Percentiles rank a stretch among this genome's conserved stretches.
Evolutionary conservation across 2,797 vertebrate genomes (phyloP).

Genomic region (Neosilurus hyrtlii): DNA sequence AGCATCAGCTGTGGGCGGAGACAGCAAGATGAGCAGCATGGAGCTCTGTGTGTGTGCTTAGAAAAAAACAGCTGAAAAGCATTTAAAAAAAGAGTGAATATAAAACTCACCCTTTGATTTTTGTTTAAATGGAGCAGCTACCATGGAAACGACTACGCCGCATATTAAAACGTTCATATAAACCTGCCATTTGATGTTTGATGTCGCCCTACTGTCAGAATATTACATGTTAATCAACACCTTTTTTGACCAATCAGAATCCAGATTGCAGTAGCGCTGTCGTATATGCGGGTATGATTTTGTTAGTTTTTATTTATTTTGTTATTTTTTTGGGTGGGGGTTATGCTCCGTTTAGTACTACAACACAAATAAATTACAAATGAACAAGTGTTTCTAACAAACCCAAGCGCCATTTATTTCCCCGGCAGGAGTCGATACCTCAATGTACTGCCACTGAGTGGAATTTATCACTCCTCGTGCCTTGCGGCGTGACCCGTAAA

Average conservation of each 20-base stretch:
- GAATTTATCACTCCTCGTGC: constrained; percentile 76
- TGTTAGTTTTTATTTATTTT: not conserved
- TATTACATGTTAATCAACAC: not conserved
- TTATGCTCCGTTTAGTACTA: not conserved
- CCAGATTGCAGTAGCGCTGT: not conserved
- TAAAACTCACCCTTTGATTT: no score
- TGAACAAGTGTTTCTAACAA: not conserved
- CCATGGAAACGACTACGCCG: not conserved
- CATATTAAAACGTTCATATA: not conserved
- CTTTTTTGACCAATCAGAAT: not conserved
- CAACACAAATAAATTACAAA: not conserved
- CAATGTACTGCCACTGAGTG: constrained; percentile 74
- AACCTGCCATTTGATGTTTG: not conserved
- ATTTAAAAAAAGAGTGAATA: no score
- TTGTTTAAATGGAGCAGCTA: not conserved
- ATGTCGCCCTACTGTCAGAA: no score
- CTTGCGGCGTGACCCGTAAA: constrained; percentile 77
- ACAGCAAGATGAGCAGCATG: no score
- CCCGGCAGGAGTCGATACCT: constrained; percentile 72
- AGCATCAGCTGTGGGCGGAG: no score
- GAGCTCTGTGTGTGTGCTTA: no score
- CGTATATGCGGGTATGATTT: not conserved
- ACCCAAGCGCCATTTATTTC: constrained; percentile 41
- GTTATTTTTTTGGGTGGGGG: not conserved
- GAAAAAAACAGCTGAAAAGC: no score